Evolutionary conservation across 2,888 invertebrate genomes (phyloP).

Genomic region (Diloba caeruleocephala): DNA sequence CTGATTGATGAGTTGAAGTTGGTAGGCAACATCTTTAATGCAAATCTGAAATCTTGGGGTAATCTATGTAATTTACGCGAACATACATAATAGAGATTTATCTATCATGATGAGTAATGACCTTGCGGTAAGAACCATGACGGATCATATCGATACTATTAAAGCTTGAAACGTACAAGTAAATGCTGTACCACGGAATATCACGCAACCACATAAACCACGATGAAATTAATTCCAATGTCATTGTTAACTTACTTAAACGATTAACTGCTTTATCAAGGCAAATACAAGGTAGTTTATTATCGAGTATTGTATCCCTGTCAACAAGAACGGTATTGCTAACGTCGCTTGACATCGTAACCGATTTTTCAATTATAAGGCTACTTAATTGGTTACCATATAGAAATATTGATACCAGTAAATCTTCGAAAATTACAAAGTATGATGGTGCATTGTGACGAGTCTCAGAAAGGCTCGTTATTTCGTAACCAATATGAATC

Average conservation of each 20-base stretch:
- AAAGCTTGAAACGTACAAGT: constrained; percentile 42
- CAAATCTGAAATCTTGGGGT: constrained; percentile 35
- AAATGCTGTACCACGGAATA: constrained; percentile 28
- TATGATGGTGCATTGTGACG: constrained; percentile 53
- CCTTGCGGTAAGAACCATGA: constrained; percentile 65
- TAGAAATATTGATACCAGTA: constrained; percentile 22
- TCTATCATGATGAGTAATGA: constrained; percentile 58
- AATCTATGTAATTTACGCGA: constrained; percentile 44
- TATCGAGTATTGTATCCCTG: constrained; percentile 17
- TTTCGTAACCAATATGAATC: constrained; percentile 63
- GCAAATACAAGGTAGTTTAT: constrained; percentile 34
- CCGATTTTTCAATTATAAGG: constrained; percentile 28
- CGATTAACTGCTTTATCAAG: constrained; percentile 43
- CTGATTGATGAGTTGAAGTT: constrained; percentile 35
- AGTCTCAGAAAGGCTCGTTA: constrained; percentile 53
- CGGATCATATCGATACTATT: constrained; percentile 65
- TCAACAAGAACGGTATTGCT: constrained; percentile 9
- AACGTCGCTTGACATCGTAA: constrained; percentile 8
- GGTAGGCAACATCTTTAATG: constrained; percentile 32
- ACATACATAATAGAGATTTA: constrained; percentile 42
- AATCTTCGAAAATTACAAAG: constrained; percentile 58
- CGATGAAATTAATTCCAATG: constrained; percentile 58
- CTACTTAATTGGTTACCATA: too few species aligned
- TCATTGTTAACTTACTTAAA: constrained; percentile 60
- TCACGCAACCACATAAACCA: constrained; percentile 46